These are phyloP conservation scores for Drosophila lacteicornis DNA, from an alignment of 1,140 invertebrate genomes.

Conservation along the genomic window DNA sequence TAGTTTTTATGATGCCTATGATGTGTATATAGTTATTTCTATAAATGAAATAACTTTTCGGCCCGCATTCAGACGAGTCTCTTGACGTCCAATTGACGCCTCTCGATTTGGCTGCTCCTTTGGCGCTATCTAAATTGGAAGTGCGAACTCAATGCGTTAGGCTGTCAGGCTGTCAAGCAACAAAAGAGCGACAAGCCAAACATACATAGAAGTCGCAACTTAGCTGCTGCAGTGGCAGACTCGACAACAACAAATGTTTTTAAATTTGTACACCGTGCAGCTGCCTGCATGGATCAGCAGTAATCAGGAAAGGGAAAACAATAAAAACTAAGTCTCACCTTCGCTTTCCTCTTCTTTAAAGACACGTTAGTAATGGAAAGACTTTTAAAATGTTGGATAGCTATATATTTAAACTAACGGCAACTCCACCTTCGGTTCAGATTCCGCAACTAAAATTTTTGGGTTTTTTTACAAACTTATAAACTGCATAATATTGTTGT, in stretches of 20 bases:
- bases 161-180: conserved; percentile 69
- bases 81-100: conserved; percentile 58
- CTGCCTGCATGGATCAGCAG: background rate
- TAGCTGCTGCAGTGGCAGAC: background rate
- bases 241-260: conserved; percentile 45
- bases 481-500: too few relatives aligned
- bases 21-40: background rate
- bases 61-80: conserved; percentile 25
- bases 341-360: conserved; percentile 44
- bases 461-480: too few relatives aligned
- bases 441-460: background rate
- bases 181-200: conserved; percentile 51
- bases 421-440: conserved; percentile 1
- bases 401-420: background rate
- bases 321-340: conserved; percentile 27
- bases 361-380: conserved; percentile 69
- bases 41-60: conserved; percentile 15
- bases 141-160: conserved; percentile 54
- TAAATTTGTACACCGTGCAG: conserved; percentile 54
- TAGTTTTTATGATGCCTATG: background rate
- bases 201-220: conserved; percentile 49
- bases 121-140: conserved; percentile 52
- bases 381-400: conserved; percentile 78
- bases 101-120: conserved; percentile 26
- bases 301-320: conserved; percentile 29